Evolutionary conservation across 2,888 invertebrate species (phyloP).

Genomic region (Melanargia galathea): DNA sequence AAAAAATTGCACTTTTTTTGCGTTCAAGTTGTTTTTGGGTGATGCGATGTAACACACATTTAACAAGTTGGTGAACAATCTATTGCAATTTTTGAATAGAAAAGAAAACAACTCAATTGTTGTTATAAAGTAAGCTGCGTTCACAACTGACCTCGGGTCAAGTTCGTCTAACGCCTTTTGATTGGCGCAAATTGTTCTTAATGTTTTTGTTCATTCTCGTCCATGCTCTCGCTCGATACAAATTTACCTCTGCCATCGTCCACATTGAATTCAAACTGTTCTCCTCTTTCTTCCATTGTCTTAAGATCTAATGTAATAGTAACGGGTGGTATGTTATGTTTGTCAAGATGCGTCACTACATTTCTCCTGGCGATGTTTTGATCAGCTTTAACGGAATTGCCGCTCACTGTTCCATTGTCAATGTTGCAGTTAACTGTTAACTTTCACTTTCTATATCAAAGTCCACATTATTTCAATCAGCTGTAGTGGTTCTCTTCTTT

Average conservation of each 20-base stretch:
- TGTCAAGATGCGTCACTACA: conserved; percentile 37
- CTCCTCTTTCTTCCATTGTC: conserved; percentile 8
- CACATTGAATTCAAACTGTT: conserved; percentile 2
- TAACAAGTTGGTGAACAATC: too few species aligned
- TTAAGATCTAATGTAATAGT: conserved; percentile 11
- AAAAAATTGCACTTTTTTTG: too few species aligned
- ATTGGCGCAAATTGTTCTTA: conserved; percentile 65
- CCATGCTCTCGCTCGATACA: conserved; percentile 44
- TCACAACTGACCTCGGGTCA: conserved; percentile 55
- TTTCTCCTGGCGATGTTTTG: conserved; percentile 37
- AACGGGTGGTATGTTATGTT: not conserved
- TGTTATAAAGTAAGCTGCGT: conserved; percentile 7
- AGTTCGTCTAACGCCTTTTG: conserved; percentile 56
- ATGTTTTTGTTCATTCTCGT: conserved; percentile 48
- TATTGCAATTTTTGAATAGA: too few species aligned
- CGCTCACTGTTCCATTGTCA: conserved; percentile 37
- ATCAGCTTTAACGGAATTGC: conserved; percentile 35
- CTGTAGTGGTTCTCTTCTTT: conserved; percentile 6
- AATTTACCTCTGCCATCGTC: conserved; percentile 23
- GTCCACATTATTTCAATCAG: conserved; percentile 22
- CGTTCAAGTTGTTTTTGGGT: too few species aligned
- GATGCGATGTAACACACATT: too few species aligned
- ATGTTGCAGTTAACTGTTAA: conserved; percentile 31
- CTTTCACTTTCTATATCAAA: conserved; percentile 33
- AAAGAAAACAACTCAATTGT: not conserved